Conservation (phyloP, 2,888 invertebrate species). For the Acanthopleura granulata region DNA sequence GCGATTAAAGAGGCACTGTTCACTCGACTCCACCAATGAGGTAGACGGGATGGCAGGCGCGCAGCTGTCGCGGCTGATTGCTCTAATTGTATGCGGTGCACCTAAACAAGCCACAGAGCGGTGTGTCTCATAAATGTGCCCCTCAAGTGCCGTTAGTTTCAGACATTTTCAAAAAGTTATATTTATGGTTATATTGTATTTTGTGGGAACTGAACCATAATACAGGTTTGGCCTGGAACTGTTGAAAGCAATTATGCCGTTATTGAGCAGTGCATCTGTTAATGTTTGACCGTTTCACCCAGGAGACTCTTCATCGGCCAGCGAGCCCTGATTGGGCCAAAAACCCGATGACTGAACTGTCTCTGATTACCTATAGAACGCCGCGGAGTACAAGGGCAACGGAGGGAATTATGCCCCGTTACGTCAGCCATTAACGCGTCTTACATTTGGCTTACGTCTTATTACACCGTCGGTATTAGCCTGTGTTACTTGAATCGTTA, state of each 20-base stretch:
- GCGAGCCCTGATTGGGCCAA: no score
- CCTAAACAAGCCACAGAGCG: background rate
- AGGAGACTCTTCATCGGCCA: no score
- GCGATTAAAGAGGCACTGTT: background rate
- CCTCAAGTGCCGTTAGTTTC: conserved; percentile 12
- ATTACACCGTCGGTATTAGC: no score
- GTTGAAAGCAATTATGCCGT: conserved; percentile 4
- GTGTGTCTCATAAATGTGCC: background rate
- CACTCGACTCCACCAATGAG: background rate
- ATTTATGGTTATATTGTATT: conserved; percentile 20
- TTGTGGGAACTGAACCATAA: conserved; percentile 7
- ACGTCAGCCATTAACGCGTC: no score
- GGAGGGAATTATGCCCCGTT: no score
- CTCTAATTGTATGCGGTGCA: background rate
- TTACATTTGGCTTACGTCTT: no score
- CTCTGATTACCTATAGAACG: no score
- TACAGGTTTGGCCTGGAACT: background rate
- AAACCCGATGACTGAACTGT: no score
- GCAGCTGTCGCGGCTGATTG: background rate
- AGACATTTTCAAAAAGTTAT: conserved; percentile 11
- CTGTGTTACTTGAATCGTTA: no score
- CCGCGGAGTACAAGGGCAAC: no score
- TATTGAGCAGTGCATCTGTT: conserved; percentile 5
- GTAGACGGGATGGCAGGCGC: background rate
- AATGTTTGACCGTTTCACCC: conserved; percentile 1